Evolutionary conservation across 2,888 invertebrate genomes (phyloP), one percentile per base, ranked within the genome.

Genomic region (Schrankia costaestrigalis): DNA sequence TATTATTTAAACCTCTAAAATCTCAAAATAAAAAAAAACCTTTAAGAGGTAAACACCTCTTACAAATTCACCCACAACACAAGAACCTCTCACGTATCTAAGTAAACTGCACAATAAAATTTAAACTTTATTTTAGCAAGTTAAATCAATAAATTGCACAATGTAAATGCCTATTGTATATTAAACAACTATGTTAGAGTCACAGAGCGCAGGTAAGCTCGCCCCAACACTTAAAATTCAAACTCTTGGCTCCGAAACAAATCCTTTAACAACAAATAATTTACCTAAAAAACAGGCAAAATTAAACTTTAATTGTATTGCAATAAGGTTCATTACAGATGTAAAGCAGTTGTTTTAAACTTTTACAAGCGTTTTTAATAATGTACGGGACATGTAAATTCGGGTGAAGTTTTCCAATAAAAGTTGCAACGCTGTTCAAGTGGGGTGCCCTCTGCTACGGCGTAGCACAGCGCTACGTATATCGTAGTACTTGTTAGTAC

Each of bases 391-490:
- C 71, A 83, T 84, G 81, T 78, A 81, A 81, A 83, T 83, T 83
- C 73, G 76, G 73, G 48, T 54, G 60, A 81, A 83, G 84, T 84
- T 84, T 84, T 78, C 77, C 77, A 84, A 83, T 84, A 84, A 82
- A 84, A 81, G 81, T 84, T 82, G 79, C 74, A 70, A 46, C 64
- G 68, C 50, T 60, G 60, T 66, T 63, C 56, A 57, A 68, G 66
- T 56, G 56, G 54, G 60, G 49, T 41, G 53, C 57, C 53, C 43
- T 48, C 43, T 11, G 18, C 22, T 21, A 21, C 25, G 29, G 4
- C 35, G 31, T 34, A 41, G 36, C 27, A 30, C 21, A 11, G 18
- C 25, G 32, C 44, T 52, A 47, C 50, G 37, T 27, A 22, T 27
- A 28, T 13, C 40, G 52, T 35, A 41, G 52, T 30, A 18, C 15